Base-by-base conservation (phyloP, 2,888 invertebrate species). In the Apantesis nais region DNA sequence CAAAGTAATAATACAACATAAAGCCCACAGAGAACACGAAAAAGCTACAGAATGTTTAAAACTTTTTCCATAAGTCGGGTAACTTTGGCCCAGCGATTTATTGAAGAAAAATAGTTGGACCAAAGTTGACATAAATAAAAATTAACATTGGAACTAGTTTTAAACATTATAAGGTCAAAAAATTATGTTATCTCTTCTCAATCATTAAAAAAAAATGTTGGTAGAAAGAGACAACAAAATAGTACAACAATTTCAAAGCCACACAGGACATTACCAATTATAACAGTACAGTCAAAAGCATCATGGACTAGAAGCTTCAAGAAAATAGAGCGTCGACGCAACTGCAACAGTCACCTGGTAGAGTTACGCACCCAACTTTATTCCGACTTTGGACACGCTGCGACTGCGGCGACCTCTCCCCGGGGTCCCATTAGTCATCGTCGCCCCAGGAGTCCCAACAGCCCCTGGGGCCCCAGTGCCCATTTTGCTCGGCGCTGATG, bases 291-390 rank as follows among this genome's bases (percentile, higher is more conserved):
- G 76, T 79, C 74, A 77, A 69, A 86, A 88, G 89, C 88, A 74
- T 77, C 83, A 86, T 79, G 83, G 78, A 80, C 83, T 80, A 84
- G 72, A 87, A 85, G 84, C 83, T 75, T 70, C 81, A 85, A 58
- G 80, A 83, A 88, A 87, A 92, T 92, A 93, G 93, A 88, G 93
- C 93, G 94, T 90, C 93, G 92, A 92, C 93, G 94, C 94, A 94
- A 94, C 94, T 82, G 89, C 87, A 93, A 93, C 93, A 83, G 90
- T 88, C 92, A 89, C 89, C 82, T 83, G 83, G 84, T 72, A 62
- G 78, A 77, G 72, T 71, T 95, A 95, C 95, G 94, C 95, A 95
- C 95, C 95, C 94, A 95, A 90, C 91, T 94, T 95, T 89, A 95
- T 95, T 85, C 95, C 95, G 88, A 95, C 95, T 95, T 95, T 95